Evolutionary conservation across 2,888 invertebrate species (phyloP).

Genomic region (Heteromyza rotundicornis): DNA sequence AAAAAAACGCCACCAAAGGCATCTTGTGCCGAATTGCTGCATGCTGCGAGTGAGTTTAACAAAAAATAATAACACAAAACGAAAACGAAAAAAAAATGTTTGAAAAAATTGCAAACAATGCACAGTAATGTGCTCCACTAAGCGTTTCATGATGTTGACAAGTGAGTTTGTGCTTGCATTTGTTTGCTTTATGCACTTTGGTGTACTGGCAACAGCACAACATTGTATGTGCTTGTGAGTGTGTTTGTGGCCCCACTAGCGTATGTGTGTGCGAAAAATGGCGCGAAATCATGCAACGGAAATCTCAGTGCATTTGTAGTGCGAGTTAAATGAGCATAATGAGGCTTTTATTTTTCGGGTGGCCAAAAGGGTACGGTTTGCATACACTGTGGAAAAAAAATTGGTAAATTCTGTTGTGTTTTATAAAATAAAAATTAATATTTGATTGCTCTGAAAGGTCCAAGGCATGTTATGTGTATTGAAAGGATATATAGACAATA

Average conservation of each 20-base stretch:
- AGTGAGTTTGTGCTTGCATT: background rate
- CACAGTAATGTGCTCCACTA: background rate
- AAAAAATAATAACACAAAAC: background rate
- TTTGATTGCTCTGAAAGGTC: too few relatives aligned
- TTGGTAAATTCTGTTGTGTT: too few relatives aligned
- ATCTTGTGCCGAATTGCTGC: background rate
- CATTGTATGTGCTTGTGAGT: background rate
- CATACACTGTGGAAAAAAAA: too few relatives aligned
- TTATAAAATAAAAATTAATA: too few relatives aligned
- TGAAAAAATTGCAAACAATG: background rate
- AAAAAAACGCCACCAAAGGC: too few relatives aligned
- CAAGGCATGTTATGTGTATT: too few relatives aligned
- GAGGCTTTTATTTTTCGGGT: too few relatives aligned
- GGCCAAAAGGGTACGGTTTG: too few relatives aligned
- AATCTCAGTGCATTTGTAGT: background rate
- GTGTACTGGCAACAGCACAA: background rate
- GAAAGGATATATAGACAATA: too few relatives aligned
- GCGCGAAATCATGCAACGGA: background rate
- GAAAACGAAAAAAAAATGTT: background rate
- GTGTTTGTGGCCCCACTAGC: background rate
- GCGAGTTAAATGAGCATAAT: background rate
- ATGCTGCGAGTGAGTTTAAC: background rate
- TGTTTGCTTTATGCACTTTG: background rate
- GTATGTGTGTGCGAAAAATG: background rate
- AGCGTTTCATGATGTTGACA: slow-evolving; percentile 8